Evolutionary conservation across 2,888 invertebrate species (phyloP), one percentile per base, ranked within the genome.

Genomic region (Lasioglossum oenotherae): DNA sequence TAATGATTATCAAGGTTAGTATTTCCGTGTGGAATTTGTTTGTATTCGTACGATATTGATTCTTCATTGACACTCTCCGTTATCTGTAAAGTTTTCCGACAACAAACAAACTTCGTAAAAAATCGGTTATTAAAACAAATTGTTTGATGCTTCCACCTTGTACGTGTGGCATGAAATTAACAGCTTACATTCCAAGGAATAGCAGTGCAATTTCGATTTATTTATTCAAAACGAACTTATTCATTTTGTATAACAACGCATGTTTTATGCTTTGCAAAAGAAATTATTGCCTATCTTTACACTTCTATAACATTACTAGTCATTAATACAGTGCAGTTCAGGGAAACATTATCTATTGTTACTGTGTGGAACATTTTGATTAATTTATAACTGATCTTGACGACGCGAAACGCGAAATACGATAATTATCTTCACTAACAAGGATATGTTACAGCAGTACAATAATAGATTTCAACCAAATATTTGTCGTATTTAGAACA

Each of bases 211-310:
- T 74, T 60, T 78, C 53, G 78, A 44, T n/a, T 78, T 77, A 38
- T 27, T 46, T 73, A 80, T 80, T 44, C 41, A 64, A 71, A 73
- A 64, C 10, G 53, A 27, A 76, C 75, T 81, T 77, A 57, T 49
- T 74, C 76, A 81, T 71, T 67, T 77, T 72, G 69, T 74, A 72
- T 69, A 80, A 80, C 38, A 78, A 80, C 44, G 86, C 86, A 87
- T 82, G 86, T 35, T 60, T 77, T 53, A 69, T 49, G 46, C 38
- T 76, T 86, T 23, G 38, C 72, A 60, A 79, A 74, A 69, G 41
- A 74, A 71, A 46, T 69, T 64, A 69, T 86, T 79, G 79, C 80
- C 76, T 71, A 86, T 57, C 73, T 78, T 74, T 38, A 76, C 73
- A 86, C 71, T 76, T 73, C 41, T 73, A 35, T 35, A 57, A 80